Evolutionary conservation across 2,113 vertebrate genomes (phyloP), one percentile per base, ranked within the genome.

Genomic region (Eublepharis macularius): DNA sequence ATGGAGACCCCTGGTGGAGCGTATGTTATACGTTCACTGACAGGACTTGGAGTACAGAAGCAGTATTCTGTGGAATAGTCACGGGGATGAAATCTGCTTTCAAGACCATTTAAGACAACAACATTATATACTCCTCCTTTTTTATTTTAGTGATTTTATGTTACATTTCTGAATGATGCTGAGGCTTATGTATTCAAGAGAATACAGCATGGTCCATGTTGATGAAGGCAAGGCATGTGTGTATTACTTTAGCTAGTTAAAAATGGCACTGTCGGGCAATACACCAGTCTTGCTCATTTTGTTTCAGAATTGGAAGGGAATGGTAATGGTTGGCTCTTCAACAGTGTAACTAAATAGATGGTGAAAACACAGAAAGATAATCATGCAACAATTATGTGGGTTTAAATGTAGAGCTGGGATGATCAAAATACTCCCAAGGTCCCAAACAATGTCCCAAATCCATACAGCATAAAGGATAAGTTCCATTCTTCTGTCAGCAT

Each of bases 1-100:
- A 79, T 74, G 45, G 81, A 54, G 76, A 76, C 81, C 60, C 81
- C 69, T 83, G 68, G 76, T 83, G 86, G 81, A 68, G 36, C 66
- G 43, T 76, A 34, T 47, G n/a, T 51, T 79, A 41, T 65, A 63
- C 45, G 63, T 45, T 47, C 16, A 47, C 49, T 12, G 3, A 76
- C 9, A 26, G 43, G 51, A n/a, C n/a, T n/a, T n/a, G n/a, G n/a
- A 73, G 43, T 19, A 63, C 24, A 51, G 54, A 68, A 82, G 63
- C 45, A 41, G 60, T 49, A 82, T 60, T n/a, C 76, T 41, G 1
- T 17, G 51, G 49, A 82, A 51, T 45, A 45, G 45, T 36, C 10
- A 54, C 4, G 8, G 32, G 16, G 9, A 51, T 75, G 9, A 81
- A 26, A 11, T 36, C 32, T 80, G 57, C 41, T 39, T 76, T 87